phyloP scores from a whole-genome alignment of 2,113 vertebrate genomes.

The Vireo altiloquus region DNA sequence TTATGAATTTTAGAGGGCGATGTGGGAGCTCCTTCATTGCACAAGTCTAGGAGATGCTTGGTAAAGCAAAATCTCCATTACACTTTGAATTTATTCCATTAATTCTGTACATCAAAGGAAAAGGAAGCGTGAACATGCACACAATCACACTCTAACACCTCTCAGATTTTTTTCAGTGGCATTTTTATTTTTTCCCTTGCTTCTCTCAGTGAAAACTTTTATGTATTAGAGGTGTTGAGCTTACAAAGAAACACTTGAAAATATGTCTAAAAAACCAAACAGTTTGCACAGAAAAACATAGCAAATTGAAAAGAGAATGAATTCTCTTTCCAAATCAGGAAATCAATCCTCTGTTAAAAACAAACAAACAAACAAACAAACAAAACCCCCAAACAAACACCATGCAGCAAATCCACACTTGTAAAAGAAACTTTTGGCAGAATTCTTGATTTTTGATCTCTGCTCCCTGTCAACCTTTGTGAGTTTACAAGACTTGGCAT shows the following conservation, averaged over 20 bases:
- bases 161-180: background rate
- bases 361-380: background rate
- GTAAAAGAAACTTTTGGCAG: background rate
- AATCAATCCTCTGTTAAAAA: background rate
- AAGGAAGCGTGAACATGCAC: background rate
- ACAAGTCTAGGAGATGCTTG: background rate
- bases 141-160: accelerated
- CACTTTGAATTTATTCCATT: background rate
- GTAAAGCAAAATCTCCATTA: background rate
- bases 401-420: background rate
- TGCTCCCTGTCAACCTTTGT: background rate
- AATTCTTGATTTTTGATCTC: background rate
- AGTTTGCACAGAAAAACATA: background rate
- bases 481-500: background rate
- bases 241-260: background rate
- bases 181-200: background rate
- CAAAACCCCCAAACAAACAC: background rate
- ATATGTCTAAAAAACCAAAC: background rate
- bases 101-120: background rate
- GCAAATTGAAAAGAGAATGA: background rate
- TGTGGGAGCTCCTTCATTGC: background rate
- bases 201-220: background rate
- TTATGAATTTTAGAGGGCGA: background rate
- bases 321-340: background rate
- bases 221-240: background rate